Percentiles rank a stretch among this genome's conserved stretches.
Conservation (phyloP, 2,888 invertebrate species). For the Xiphydria camelus region DNA sequence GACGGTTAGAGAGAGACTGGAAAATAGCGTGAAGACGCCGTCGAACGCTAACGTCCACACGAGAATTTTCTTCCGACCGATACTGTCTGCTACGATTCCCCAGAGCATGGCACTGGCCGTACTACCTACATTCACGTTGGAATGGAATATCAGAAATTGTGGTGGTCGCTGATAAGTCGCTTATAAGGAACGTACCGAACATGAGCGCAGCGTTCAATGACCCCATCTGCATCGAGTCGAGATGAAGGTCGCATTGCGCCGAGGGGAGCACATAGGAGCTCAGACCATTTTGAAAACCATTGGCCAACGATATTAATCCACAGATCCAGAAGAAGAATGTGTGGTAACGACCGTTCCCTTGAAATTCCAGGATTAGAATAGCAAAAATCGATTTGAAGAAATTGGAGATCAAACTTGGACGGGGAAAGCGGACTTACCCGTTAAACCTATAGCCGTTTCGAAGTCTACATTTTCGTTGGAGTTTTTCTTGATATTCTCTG, state of each 20-base stretch:
- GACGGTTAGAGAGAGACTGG: constrained; percentile 64
- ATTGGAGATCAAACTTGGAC: too few species aligned
- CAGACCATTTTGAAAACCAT: constrained; percentile 5
- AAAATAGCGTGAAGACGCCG: constrained; percentile 59
- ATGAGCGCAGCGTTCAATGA: constrained; percentile 3
- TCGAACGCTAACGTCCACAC: constrained; percentile 59
- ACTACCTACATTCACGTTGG: constrained; percentile 63
- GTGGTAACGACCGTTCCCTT: constrained; percentile 8
- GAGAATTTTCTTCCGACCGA: constrained; percentile 66
- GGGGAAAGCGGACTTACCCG: constrained; percentile 5
- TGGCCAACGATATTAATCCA: constrained; percentile 1
- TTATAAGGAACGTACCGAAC: too few species aligned
- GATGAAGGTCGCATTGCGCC: constrained; percentile 8
- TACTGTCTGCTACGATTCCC: constrained; percentile 75
- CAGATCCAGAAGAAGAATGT: background rate
- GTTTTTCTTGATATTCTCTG: too few species aligned
- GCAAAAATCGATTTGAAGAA: background rate
- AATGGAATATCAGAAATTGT: constrained; percentile 70
- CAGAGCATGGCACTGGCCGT: constrained; percentile 74
- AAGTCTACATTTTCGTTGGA: constrained; percentile 1
- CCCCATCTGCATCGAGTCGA: constrained; percentile 3
- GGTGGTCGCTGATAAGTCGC: constrained; percentile 62
- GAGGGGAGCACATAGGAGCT: constrained; percentile 6
- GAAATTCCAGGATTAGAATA: background rate
- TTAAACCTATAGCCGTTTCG: constrained; percentile 6